Percentiles rank a stretch among this genome's conserved stretches.
Evolutionary conservation across 2,113 vertebrate species (phyloP).

Genomic region (Prionailurus viverrinus): DNA sequence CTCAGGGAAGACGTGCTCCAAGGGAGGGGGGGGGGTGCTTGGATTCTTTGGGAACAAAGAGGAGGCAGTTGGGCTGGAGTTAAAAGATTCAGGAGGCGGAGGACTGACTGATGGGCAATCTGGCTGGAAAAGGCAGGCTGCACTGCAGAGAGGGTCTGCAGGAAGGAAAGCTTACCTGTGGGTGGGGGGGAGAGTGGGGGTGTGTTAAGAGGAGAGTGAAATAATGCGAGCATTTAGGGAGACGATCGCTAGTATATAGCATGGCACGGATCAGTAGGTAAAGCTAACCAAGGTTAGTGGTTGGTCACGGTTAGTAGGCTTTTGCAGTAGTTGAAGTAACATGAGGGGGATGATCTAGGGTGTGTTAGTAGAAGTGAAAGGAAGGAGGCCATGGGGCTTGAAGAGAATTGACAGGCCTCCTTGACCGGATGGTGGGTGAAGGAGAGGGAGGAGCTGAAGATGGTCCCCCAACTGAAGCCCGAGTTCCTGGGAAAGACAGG

Average conservation of each 20-base stretch:
- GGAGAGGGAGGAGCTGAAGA: neutral
- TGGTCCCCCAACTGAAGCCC: neutral
- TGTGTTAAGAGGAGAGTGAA: neutral
- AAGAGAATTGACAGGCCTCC: neutral
- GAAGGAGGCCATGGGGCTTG: too few species aligned
- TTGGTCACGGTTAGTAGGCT: neutral
- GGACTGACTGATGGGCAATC: neutral
- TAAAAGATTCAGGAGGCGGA: neutral
- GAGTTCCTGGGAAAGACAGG: neutral
- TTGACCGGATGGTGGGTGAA: neutral
- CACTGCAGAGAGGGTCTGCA: neutral
- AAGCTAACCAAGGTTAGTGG: neutral
- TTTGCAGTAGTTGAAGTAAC: neutral
- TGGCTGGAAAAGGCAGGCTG: neutral
- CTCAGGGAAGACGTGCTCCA: rapidly evolving
- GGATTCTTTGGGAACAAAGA: neutral
- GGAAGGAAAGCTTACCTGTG: neutral
- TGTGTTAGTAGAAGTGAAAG: neutral
- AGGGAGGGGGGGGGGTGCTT: neutral
- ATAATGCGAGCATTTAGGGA: neutral
- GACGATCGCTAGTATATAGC: neutral
- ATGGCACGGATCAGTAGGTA: neutral
- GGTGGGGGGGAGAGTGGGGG: neutral
- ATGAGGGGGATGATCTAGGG: neutral
- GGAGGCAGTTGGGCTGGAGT: neutral